Evolutionary conservation across 2,797 vertebrate genomes (phyloP).

Genomic region (Catharus ustulatus): DNA sequence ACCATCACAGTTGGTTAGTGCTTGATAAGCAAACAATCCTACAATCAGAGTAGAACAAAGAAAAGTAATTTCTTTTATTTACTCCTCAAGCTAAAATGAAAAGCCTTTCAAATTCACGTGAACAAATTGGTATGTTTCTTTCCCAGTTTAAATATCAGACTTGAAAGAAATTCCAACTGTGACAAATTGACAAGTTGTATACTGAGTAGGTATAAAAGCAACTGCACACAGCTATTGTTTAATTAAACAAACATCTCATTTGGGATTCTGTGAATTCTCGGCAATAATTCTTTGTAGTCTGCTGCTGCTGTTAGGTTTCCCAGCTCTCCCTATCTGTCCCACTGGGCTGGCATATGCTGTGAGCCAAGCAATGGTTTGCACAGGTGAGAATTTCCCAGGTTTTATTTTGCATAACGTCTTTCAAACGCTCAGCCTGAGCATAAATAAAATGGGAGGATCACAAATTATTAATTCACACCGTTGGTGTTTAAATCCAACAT

Average conservation of each 20-base stretch:
- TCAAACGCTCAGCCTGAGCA: background rate
- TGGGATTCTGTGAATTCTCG: background rate
- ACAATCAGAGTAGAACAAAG: background rate
- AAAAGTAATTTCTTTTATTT: background rate
- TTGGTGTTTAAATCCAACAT: background rate
- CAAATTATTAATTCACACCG: background rate
- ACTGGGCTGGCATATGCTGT: background rate
- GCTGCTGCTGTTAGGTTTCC: background rate
- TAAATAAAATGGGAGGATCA: background rate
- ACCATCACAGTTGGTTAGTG: background rate
- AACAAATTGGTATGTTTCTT: background rate
- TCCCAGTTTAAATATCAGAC: background rate
- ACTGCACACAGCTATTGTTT: background rate
- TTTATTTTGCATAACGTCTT: background rate
- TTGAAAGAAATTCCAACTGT: background rate
- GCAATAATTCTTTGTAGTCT: background rate
- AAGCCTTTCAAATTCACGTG: background rate
- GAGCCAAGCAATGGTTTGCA: background rate
- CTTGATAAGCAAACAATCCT: background rate
- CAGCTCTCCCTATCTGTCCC: fast-evolving
- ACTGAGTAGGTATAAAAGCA: background rate
- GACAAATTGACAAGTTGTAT: background rate
- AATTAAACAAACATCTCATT: background rate
- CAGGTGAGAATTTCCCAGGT: background rate
- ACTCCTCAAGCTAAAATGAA: background rate